Evolutionary conservation across 2,113 vertebrate species (phyloP).

Genomic region (Halichoerus grypus): DNA sequence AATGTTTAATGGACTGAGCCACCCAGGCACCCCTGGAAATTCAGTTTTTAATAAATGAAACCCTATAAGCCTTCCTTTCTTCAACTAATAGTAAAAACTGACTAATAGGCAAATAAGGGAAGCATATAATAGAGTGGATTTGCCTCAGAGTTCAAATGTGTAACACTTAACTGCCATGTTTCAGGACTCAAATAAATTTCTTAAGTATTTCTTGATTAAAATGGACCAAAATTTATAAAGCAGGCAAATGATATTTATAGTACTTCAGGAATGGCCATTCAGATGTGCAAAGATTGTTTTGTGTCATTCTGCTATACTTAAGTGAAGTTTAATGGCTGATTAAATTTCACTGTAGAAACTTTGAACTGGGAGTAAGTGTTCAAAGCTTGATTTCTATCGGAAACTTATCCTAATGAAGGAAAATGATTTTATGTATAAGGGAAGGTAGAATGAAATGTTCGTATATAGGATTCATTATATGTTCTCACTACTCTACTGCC

Average conservation of each 20-base stretch:
- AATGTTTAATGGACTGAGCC: not conserved
- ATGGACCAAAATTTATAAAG: conserved; percentile 37
- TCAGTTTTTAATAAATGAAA: conserved; percentile 39
- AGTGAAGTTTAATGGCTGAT: not conserved
- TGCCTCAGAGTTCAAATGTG: conserved; percentile 20
- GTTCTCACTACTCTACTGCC: not conserved
- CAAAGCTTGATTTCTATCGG: not conserved
- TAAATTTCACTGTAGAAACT: conserved; percentile 4
- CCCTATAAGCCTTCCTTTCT: not conserved
- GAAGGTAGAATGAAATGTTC: not conserved
- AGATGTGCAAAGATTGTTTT: conserved; percentile 39
- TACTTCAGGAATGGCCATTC: not conserved
- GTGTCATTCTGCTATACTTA: conserved; percentile 21
- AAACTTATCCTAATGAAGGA: not conserved
- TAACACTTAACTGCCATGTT: conserved; percentile 42
- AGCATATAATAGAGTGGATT: conserved; percentile 39
- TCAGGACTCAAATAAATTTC: not conserved
- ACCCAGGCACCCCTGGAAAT: not conserved
- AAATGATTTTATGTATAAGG: not conserved
- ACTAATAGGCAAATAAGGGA: conserved; percentile 20
- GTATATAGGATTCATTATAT: not conserved
- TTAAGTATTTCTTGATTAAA: conserved; percentile 55
- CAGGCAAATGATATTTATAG: not conserved
- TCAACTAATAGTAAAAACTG: conserved; percentile 23
- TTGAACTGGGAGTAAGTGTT: conserved; percentile 5